Percentiles rank a stretch among this genome's conserved stretches.
These are phyloP conservation scores for Centropus bengalensis DNA, from an alignment of 2,113 vertebrate genomes.

Conservation along the genomic window DNA sequence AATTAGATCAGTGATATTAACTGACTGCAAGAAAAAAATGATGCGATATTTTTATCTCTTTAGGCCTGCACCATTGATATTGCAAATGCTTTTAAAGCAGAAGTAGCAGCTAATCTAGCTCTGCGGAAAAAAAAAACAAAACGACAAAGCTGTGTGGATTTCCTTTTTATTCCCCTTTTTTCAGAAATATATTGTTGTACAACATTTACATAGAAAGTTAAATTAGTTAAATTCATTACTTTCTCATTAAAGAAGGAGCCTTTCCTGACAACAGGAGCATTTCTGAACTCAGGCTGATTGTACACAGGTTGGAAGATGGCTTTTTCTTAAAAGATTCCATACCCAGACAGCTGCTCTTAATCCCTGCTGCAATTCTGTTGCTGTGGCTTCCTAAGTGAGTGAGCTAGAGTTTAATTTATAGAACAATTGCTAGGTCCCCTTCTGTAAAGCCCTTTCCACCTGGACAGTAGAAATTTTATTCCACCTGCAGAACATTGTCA, in stretches of 20 bases:
- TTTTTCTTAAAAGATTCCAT: slow-evolving; percentile 17
- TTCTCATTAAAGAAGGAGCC: background rate
- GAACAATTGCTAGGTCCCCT: background rate
- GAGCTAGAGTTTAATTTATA: background rate
- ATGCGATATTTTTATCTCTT: background rate
- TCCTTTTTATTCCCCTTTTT: background rate
- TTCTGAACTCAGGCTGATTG: background rate
- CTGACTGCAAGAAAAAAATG: background rate
- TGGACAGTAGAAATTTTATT: background rate
- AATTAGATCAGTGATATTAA: background rate
- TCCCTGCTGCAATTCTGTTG: background rate
- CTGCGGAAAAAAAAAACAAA: background rate
- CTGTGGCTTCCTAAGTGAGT: background rate
- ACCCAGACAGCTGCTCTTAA: background rate
- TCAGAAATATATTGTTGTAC: background rate
- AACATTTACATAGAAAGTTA: background rate
- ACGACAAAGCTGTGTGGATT: background rate
- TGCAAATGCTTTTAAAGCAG: background rate
- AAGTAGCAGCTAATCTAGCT: background rate
- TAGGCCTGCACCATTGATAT: background rate
- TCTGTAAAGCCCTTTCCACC: background rate
- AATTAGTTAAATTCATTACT: background rate
- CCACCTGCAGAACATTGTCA: background rate
- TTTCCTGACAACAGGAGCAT: background rate
- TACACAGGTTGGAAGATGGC: background rate